These are phyloP conservation scores for Amitus sp. DNA, from an alignment of 2,888 invertebrate genomes.

Conservation along the genomic window DNA sequence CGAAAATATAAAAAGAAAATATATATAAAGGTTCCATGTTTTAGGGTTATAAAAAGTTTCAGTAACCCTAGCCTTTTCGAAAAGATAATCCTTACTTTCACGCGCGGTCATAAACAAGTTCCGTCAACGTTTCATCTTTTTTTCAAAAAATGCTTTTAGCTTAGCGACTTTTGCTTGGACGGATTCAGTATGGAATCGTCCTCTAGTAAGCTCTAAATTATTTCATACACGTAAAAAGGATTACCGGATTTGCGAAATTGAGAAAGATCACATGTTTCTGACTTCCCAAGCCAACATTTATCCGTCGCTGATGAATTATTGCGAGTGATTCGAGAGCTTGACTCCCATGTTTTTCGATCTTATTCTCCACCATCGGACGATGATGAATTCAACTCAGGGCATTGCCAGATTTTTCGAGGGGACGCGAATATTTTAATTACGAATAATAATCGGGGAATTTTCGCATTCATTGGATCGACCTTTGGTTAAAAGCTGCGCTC, in stretches of 20 bases:
- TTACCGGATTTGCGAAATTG: constrained; percentile 16
- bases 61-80: too few relatives aligned
- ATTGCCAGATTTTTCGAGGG: neutral
- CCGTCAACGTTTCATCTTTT: too few relatives aligned
- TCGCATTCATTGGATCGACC: constrained; percentile 17
- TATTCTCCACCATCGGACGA: too few relatives aligned
- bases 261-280: constrained; percentile 12
- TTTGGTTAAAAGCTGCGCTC: constrained; percentile 26
- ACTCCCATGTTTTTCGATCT: too few relatives aligned
- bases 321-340: too few relatives aligned
- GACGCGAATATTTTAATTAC: constrained; percentile 3
- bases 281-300: constrained; percentile 8
- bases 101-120: too few relatives aligned
- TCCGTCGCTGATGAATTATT: constrained; percentile 1
- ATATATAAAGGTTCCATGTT: too few relatives aligned
- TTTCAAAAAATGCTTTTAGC: neutral
- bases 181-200: neutral
- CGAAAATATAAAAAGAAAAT: too few relatives aligned
- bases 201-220: constrained; percentile 4
- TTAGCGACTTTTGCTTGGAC: neutral
- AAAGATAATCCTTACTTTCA: too few relatives aligned
- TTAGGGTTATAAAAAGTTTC: too few relatives aligned
- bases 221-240: constrained; percentile 4
- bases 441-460: constrained; percentile 8
- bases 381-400: neutral